Base-by-base conservation (phyloP, 2,797 vertebrate species). In the Nannoperca obscura region DNA sequence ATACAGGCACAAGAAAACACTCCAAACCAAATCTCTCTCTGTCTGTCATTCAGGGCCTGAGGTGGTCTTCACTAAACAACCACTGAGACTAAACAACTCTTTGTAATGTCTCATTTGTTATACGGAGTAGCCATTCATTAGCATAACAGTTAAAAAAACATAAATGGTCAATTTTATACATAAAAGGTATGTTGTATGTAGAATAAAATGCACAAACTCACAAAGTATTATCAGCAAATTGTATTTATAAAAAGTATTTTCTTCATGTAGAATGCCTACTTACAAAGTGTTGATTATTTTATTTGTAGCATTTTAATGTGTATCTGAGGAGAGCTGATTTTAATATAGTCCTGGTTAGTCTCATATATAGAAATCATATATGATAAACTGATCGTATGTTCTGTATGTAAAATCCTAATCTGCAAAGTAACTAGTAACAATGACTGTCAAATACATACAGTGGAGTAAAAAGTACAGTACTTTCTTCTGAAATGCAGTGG, bases 11-110 rank as follows among this genome's bases (percentile, higher is more conserved):
- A 72, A 83, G 78, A 91, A 92, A 93, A 89, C 82, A 78, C 65
- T 91, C 80, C 79, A 81, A 88, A 90, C 84, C 78, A 70, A 82
- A 75, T 68, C 55, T 80, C 73, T 88, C 72, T 74, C 19, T 81
- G 81, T 86, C 88, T 88, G 76, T 87, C 85, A 88, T 69, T 78
- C 70, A 86, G 76, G 65, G 88, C 79, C 86, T 85, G 74, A 87
- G 89, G 90, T 88, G 87, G 87, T 92, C 85, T 78, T 52, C 50
- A 80, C 84, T 71, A 74, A 88, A 88, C 83, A 86, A 86, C 88
- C 83, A 80, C 81, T 80, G 88, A 93, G 94, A 94, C 93, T 94
- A 94, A 94, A 94, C 93, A 94, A 81, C 59, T 65, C 77, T 87
- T 87, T 88, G 85, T 86, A 74, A 86, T 86, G 87, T 91, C 81